Evolutionary conservation across 2,113 vertebrate genomes (phyloP), one percentile per base, ranked within the genome.

Genomic region (Saccopteryx bilineata): DNA sequence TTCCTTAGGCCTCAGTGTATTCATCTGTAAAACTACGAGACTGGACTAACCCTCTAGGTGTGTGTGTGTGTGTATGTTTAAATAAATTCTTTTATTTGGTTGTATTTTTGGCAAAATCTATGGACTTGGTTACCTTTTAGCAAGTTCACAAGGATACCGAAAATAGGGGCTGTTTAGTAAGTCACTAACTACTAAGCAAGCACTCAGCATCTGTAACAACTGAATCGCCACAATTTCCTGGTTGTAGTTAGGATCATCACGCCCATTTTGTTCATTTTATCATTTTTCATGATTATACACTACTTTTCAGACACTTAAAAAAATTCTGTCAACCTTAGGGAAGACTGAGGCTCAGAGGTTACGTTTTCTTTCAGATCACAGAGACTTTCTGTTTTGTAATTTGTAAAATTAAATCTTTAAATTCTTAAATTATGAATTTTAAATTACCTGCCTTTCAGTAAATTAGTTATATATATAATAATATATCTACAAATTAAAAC

Each of bases 331-430:
- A 23, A 12, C n/a, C n/a, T 93, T 54, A 58, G 69, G 54, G 61
- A 91, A 63, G 72, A 6, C 33, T 6, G 58, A 84, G n/a, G 56
- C 33, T 81, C 46, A 61, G 33, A 69, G 46, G 48, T 50, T 83
- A 31, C 19, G 3, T 93, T 95, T 81, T 72, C 81, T 71, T 48
- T 14, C 46, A 48, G 21, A 66, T 80, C 48, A 86, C 26, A 69
- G 56, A 72, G 81, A 26, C 48, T 48, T 60, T 92, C 50, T 33
- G 39, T 68, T 91, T 50, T 80, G 1, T 31, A 68, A 28, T 89
- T 94, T 93, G 31, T 69, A 79, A 74, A 87, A 78, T 71, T 76
- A 88, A 87, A 28, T 50, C 82, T 33, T 52, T 63, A 87, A 91
- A 86, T 87, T 71, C 31, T 79, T n/a, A 82, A 79, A 39, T 61